A percentile compares a stretch with the other conserved stretches of the same genome.
phyloP scores from a whole-genome alignment of 30 jellyfish, hydroid and myxozoan genomes.

The Cassiopea andromeda region DNA sequence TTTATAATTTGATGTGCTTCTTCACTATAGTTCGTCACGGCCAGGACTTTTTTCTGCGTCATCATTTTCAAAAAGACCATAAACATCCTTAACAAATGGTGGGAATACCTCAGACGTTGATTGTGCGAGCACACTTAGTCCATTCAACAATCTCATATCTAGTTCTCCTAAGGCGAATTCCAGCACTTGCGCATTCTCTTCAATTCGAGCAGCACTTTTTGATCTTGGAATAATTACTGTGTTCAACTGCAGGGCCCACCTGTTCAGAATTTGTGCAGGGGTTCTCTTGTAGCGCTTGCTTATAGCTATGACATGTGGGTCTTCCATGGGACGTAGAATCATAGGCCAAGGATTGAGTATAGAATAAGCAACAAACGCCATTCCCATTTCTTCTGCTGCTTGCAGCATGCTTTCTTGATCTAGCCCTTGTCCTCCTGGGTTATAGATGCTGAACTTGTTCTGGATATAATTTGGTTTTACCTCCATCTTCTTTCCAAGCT shows the following conservation, averaged over 20 bases:
- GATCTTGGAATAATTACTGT: conserved; percentile 68
- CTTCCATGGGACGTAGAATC: conserved; percentile 54
- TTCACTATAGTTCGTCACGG: conserved; percentile 35
- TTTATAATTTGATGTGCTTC: background rate
- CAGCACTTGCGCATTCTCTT: conserved; percentile 51
- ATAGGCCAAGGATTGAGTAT: conserved; percentile 60
- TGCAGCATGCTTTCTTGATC: conserved; percentile 53
- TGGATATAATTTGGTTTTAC: conserved; percentile 62
- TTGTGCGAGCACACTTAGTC: conserved; percentile 45
- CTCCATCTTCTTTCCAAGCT: conserved; percentile 34
- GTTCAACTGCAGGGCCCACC: conserved; percentile 78
- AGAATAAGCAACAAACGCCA: conserved; percentile 73
- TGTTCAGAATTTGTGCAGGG: conserved; percentile 46
- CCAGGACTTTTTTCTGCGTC: background rate
- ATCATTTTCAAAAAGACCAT: conserved; percentile 29
- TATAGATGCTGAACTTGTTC: conserved; percentile 66
- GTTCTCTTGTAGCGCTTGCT: conserved; percentile 57
- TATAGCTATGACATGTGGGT: conserved; percentile 61
- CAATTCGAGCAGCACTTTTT: conserved; percentile 67
- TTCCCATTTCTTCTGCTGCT: conserved; percentile 39
- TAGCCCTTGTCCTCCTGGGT: conserved; percentile 60
- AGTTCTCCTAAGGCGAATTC: conserved; percentile 66
- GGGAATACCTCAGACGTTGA: conserved; percentile 58
- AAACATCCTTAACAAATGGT: conserved; percentile 46
- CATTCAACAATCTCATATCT: conserved; percentile 73